phyloP scores from a whole-genome alignment of 2,113 vertebrate species.

The Barbus barbus region DNA sequence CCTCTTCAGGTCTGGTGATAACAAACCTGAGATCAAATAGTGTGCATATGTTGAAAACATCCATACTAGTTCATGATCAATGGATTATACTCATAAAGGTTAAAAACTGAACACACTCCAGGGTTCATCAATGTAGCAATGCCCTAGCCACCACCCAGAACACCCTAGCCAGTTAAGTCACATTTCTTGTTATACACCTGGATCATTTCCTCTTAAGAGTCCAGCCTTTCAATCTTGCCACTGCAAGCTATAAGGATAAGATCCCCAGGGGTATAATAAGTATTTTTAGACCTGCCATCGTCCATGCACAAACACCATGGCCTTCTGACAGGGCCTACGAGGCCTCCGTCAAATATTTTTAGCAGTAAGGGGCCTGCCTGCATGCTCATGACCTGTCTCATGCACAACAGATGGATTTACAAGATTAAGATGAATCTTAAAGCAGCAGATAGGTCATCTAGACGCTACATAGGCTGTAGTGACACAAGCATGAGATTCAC shows the following conservation, averaged over 20 bases:
- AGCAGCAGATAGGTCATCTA: constrained; percentile 3
- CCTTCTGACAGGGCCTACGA: constrained; percentile 43
- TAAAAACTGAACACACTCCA: background rate
- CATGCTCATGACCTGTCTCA: constrained; percentile 17
- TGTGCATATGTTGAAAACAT: background rate
- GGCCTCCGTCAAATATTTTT: constrained; percentile 52
- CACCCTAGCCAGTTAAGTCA: background rate
- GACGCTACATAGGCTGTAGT: background rate
- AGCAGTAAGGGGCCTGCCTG: constrained; percentile 40
- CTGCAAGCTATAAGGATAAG: constrained; percentile 20
- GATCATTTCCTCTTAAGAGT: background rate
- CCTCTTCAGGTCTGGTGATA: background rate
- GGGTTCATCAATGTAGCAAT: background rate
- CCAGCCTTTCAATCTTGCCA: constrained; percentile 14
- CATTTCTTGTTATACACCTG: constrained; percentile 11
- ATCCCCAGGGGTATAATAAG: constrained; percentile 45
- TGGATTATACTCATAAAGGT: background rate
- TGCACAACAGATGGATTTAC: constrained; percentile 30
- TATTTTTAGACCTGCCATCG: constrained; percentile 56
- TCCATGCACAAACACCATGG: constrained; percentile 44
- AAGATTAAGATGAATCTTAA: constrained; percentile 44
- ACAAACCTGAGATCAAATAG: background rate
- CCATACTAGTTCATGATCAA: background rate
- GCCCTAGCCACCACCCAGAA: background rate
- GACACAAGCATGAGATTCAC: background rate